These are phyloP conservation scores for Gymnoscopelus microlampas DNA, from an alignment of 2,797 vertebrate genomes.

Conservation along the genomic window DNA sequence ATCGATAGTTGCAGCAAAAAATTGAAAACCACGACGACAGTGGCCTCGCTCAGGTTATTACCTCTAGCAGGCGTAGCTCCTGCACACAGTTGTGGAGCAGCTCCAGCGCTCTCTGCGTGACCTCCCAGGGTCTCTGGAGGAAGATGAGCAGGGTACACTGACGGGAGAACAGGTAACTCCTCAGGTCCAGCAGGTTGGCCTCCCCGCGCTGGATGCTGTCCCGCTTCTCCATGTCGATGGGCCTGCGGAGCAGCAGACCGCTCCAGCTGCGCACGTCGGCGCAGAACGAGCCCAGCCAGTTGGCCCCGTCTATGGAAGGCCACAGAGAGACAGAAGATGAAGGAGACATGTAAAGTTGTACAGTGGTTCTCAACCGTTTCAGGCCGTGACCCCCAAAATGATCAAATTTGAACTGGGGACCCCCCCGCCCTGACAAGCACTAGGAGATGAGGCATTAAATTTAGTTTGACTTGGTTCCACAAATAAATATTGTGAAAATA, in stretches of 20 bases:
- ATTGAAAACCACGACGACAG: background rate
- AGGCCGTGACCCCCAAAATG: too few relatives aligned
- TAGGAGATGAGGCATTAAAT: too few relatives aligned
- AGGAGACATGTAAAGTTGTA: too few relatives aligned
- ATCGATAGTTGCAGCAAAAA: too few relatives aligned
- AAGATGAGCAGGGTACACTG: constrained; percentile 97
- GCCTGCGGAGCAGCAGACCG: constrained; percentile 90
- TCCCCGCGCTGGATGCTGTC: constrained; percentile 91
- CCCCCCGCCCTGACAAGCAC: too few relatives aligned
- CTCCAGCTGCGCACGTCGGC: constrained; percentile 95
- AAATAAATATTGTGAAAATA: too few relatives aligned
- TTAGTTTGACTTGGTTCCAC: too few relatives aligned
- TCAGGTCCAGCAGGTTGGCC: constrained; percentile 92
- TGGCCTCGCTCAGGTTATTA: constrained; percentile 42
- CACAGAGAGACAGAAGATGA: background rate
- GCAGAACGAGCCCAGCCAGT: constrained; percentile 97
- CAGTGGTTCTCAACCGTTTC: too few relatives aligned
- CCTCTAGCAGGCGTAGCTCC: constrained; percentile 94
- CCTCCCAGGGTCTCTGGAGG: constrained; percentile 97
- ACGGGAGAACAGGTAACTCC: constrained; percentile 97
- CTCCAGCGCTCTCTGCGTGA: constrained; percentile 92
- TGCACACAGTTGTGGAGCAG: constrained; percentile 98
- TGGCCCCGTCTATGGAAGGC: constrained; percentile 87
- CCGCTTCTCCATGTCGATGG: constrained; percentile 98
- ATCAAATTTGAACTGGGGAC: too few relatives aligned